phyloP scores from a whole-genome alignment of 1,140 invertebrate species.

The Mya arenaria region DNA sequence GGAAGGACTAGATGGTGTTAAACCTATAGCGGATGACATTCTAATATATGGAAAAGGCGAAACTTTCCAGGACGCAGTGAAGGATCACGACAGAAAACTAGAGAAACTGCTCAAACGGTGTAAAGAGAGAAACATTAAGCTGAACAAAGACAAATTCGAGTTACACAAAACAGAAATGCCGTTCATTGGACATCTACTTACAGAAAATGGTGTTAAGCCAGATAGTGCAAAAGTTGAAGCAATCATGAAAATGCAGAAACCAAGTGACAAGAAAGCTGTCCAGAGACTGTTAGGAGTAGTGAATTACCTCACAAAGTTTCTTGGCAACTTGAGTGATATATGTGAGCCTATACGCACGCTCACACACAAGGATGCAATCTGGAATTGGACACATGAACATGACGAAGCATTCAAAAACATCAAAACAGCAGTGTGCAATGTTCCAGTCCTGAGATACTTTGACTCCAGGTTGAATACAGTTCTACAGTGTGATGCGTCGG shows the following conservation, averaged over 20 bases:
- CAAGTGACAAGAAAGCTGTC: constrained; percentile 55
- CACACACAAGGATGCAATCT: constrained; percentile 26
- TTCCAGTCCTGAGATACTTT: constrained; percentile 60
- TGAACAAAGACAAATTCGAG: constrained; percentile 77
- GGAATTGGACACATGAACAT: constrained; percentile 47
- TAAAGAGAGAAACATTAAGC: constrained; percentile 70
- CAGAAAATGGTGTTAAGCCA: constrained; percentile 31
- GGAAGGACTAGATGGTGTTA: constrained; percentile 72
- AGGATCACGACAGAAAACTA: constrained; percentile 54
- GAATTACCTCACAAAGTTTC: constrained; percentile 63
- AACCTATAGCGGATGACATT: constrained; percentile 77
- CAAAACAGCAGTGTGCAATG: constrained; percentile 13
- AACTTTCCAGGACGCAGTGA: constrained; percentile 63
- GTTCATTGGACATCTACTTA: constrained; percentile 51
- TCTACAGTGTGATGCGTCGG: constrained; percentile 53
- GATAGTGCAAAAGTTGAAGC: constrained; percentile 76
- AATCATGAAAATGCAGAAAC: constrained; percentile 70
- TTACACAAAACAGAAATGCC: constrained; percentile 49
- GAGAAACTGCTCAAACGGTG: constrained; percentile 18
- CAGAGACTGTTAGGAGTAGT: constrained; percentile 64
- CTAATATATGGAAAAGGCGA: constrained; percentile 68
- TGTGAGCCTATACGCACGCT: constrained; percentile 14
- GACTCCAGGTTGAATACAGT: constrained; percentile 45
- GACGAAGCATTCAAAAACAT: constrained; percentile 36
- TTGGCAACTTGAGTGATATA: constrained; percentile 37